phyloP scores from a whole-genome alignment of 1,140 invertebrate genomes.

The Zaprionus kolodkinae region DNA sequence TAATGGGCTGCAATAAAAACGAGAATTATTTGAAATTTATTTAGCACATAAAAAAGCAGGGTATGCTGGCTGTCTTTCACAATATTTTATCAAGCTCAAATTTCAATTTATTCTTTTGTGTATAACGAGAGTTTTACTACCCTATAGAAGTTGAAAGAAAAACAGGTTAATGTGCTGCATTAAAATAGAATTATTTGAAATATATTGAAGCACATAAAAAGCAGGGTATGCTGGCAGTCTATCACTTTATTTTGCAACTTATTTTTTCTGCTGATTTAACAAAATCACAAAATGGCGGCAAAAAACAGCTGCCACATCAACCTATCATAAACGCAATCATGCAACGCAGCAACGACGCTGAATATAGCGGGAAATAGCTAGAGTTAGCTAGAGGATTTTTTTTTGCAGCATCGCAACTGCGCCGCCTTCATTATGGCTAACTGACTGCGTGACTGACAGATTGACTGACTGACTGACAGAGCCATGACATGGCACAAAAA shows the following conservation, averaged over 20 bases:
- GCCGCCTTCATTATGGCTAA: constrained; percentile 74
- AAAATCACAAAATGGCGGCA: constrained; percentile 29
- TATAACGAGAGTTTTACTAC: background rate
- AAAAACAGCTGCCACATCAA: constrained; percentile 43
- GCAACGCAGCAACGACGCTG: constrained; percentile 34
- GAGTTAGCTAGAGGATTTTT: constrained; percentile 6
- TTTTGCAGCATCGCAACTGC: constrained; percentile 50
- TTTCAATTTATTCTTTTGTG: background rate
- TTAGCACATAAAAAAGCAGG: no score
- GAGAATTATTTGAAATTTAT: background rate
- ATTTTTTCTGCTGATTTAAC: constrained; percentile 36
- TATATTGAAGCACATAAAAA: background rate
- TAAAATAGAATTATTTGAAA: background rate
- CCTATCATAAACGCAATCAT: constrained; percentile 57
- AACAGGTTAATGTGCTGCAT: background rate
- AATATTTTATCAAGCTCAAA: no score
- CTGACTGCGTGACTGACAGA: constrained; percentile 78
- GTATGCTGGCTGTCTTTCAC: no score
- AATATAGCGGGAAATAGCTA: constrained; percentile 36
- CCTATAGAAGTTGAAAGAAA: background rate
- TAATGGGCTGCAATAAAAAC: background rate
- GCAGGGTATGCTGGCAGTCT: constrained; percentile 6
- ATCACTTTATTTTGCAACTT: background rate
- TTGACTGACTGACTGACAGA: constrained; percentile 73
- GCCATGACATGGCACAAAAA: constrained; percentile 70